Conservation (phyloP, 2,113 vertebrate species). For the Pristiophorus japonicus region DNA sequence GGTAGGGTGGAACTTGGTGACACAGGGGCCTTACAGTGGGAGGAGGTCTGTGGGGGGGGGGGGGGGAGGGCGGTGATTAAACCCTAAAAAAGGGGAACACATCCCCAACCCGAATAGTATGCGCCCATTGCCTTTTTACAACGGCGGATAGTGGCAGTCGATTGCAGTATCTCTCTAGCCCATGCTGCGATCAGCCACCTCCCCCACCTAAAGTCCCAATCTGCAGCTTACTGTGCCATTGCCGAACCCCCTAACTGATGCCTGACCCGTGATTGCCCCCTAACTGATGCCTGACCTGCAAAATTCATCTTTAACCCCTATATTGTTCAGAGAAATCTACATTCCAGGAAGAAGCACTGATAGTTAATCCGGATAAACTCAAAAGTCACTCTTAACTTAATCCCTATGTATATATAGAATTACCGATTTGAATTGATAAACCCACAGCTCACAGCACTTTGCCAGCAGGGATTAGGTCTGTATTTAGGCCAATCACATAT, state of each 20-base stretch:
- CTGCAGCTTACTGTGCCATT: not conserved
- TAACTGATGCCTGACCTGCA: not conserved
- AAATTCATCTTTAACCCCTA: not conserved
- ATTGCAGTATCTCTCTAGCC: not conserved
- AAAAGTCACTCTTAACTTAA: constrained; percentile 40
- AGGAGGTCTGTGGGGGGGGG: no score
- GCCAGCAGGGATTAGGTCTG: not conserved
- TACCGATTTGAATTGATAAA: constrained; percentile 46
- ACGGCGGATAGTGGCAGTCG: not conserved
- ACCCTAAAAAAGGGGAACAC: not conserved
- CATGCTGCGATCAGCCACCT: not conserved
- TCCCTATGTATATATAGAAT: constrained; percentile 43
- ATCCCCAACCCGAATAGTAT: not conserved
- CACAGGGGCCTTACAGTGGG: not conserved
- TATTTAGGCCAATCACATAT: constrained; percentile 22
- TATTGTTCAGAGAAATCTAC: not conserved
- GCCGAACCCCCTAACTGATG: not conserved
- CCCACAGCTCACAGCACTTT: constrained; percentile 21
- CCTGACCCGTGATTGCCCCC: not conserved
- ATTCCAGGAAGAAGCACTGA: not conserved
- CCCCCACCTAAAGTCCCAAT: not conserved
- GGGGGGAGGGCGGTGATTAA: not conserved
- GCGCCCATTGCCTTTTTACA: not conserved
- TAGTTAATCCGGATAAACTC: constrained; percentile 43
- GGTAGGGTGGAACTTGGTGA: not conserved